These are phyloP conservation scores for Aphis craccivora DNA, from an alignment of 1,140 invertebrate species.

Conservation along the genomic window DNA sequence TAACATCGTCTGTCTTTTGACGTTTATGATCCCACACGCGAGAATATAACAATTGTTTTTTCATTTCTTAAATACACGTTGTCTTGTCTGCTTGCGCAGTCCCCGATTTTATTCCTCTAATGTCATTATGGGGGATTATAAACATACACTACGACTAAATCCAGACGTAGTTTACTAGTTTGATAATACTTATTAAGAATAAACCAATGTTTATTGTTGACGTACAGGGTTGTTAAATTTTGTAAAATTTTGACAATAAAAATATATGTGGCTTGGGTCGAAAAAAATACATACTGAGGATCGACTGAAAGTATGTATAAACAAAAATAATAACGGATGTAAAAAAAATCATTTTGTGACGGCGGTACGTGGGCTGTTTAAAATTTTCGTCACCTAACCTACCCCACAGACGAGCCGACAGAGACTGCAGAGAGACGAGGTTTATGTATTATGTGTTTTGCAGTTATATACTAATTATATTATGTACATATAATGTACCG, in stretches of 20 bases:
- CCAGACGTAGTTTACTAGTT: neutral
- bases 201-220: neutral
- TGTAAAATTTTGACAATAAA: neutral
- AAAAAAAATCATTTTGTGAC: neutral
- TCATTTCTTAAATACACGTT: neutral
- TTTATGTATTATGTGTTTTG: neutral
- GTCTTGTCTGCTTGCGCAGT: neutral
- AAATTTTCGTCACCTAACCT: constrained; percentile 32
- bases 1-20: neutral
- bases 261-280: neutral
- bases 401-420: neutral
- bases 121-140: neutral
- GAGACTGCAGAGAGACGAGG: neutral
- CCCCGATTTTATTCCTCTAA: neutral
- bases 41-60: neutral
- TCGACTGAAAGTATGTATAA: neutral
- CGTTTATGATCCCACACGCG: neutral
- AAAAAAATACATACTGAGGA: neutral
- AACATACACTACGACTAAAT: neutral
- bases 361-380: neutral
- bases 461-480: neutral
- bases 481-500: neutral
- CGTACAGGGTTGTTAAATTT: neutral
- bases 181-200: neutral
- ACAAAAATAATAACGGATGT: neutral